Evolutionary conservation across 2,888 invertebrate genomes (phyloP).

Genomic region (Leuctra nigra): DNA sequence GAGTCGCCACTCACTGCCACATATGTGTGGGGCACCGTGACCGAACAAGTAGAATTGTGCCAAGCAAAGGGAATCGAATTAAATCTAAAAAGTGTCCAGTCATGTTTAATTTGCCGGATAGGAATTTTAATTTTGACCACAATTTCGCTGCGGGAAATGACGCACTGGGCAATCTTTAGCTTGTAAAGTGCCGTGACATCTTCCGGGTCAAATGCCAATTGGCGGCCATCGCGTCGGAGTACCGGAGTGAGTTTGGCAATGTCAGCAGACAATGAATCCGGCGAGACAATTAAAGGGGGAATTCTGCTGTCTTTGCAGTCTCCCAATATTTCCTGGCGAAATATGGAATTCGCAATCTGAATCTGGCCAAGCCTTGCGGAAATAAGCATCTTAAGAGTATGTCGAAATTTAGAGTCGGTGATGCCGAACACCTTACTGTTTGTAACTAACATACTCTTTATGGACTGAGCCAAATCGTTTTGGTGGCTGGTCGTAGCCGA

Average conservation of each 20-base stretch:
- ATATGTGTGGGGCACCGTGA: background rate
- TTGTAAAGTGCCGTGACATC: too few species aligned
- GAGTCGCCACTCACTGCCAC: background rate
- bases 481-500: too few species aligned
- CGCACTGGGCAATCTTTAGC: background rate
- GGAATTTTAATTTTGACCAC: background rate
- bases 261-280: background rate
- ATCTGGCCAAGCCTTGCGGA: too few species aligned
- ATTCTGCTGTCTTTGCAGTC: background rate
- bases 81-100: too few species aligned
- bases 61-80: background rate
- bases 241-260: too few species aligned
- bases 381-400: too few species aligned
- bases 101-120: background rate
- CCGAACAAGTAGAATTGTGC: background rate
- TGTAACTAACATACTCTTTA: background rate
- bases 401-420: too few species aligned
- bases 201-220: too few species aligned
- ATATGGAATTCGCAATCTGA: too few species aligned
- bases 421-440: too few species aligned
- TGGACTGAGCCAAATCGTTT: background rate
- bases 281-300: background rate
- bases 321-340: background rate
- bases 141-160: background rate
- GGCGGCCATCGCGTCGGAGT: too few species aligned